These are phyloP conservation scores for Ostrea edulis DNA, from an alignment of 1,140 invertebrate species.

Conservation along the genomic window DNA sequence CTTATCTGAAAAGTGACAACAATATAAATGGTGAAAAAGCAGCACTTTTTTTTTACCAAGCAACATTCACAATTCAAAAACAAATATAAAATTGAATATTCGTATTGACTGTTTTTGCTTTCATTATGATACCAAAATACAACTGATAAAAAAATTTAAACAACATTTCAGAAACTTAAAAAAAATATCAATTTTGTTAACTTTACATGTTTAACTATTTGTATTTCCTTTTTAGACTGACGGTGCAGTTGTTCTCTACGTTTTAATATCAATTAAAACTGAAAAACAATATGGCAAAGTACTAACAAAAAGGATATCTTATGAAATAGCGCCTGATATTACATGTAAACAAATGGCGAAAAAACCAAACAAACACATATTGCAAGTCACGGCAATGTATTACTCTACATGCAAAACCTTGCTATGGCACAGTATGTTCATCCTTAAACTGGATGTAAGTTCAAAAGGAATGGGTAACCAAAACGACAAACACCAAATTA, in stretches of 20 bases:
- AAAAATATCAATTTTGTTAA: background rate
- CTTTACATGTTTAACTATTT: background rate
- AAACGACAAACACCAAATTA: conserved; percentile 16
- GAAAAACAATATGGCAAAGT: background rate
- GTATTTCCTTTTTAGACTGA: conserved; percentile 32
- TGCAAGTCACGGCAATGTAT: conserved; percentile 33
- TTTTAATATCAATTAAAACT: conserved; percentile 28
- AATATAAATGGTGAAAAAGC: background rate
- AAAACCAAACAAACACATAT: background rate
- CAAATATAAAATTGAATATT: background rate
- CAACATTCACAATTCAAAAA: background rate
- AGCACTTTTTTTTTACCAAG: background rate
- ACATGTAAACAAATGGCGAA: conserved; percentile 9
- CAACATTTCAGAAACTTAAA: no score
- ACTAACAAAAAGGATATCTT: background rate
- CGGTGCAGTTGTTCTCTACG: conserved; percentile 16
- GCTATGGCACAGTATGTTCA: conserved; percentile 22
- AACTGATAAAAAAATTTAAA: no score
- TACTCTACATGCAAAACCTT: conserved; percentile 25
- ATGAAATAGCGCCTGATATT: conserved; percentile 14
- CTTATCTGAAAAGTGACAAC: background rate
- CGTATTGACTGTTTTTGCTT: no score
- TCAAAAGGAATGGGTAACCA: background rate
- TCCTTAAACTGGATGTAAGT: conserved; percentile 27
- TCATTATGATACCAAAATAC: no score